These are phyloP conservation scores for Motacilla alba DNA, from an alignment of 2,113 vertebrate species.

Conservation along the genomic window DNA sequence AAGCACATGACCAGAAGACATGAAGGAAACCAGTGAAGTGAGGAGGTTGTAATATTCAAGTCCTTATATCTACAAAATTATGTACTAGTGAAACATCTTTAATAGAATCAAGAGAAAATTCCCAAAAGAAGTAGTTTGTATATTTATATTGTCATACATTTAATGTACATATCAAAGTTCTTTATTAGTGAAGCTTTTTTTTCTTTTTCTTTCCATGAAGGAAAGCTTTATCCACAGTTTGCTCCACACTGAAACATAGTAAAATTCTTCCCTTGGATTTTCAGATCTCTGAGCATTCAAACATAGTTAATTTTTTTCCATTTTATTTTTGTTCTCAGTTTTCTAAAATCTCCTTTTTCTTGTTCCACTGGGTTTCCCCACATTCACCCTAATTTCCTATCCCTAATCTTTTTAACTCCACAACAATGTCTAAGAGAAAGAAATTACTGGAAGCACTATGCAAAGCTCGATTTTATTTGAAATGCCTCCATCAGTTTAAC, in stretches of 20 bases:
- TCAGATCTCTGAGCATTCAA: background rate
- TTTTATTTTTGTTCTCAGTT: background rate
- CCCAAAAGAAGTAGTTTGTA: rapidly evolving
- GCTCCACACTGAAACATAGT: background rate
- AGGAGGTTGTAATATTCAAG: background rate
- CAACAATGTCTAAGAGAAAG: background rate
- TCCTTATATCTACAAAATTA: background rate
- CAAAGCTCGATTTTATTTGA: background rate
- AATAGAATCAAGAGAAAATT: background rate
- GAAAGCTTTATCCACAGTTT: background rate
- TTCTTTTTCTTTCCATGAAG: background rate
- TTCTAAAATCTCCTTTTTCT: background rate
- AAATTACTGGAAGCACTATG: background rate
- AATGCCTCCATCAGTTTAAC: background rate
- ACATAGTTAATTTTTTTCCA: background rate
- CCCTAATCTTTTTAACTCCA: background rate
- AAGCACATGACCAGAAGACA: background rate
- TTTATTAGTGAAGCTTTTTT: background rate
- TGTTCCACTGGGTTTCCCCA: rapidly evolving
- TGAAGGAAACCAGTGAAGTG: background rate
- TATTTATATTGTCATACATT: background rate
- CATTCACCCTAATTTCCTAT: background rate
- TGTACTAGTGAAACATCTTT: background rate
- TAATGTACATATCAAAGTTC: background rate
- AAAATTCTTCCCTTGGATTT: background rate